Conservation (phyloP, 2,113 vertebrate species). For the Dolichallabes microphthalmus region DNA sequence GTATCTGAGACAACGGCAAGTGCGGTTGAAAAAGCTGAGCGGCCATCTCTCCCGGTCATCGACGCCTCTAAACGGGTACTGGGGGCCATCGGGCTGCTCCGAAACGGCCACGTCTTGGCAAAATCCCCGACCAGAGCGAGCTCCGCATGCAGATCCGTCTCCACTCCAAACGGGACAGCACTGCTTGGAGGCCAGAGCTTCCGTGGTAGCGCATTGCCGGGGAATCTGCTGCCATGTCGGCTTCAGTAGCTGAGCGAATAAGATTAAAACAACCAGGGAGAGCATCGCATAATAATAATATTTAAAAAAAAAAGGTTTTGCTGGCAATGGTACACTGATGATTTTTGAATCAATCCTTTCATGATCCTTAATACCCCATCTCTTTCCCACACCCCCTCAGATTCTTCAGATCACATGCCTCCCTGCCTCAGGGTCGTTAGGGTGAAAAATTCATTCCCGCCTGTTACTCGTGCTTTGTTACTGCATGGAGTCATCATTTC, state of each 20-base stretch:
- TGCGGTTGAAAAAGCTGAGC: constrained; percentile 86
- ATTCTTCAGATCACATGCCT: constrained; percentile 38
- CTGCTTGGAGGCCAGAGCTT: constrained; percentile 79
- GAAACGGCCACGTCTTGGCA: constrained; percentile 81
- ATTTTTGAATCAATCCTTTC: constrained; percentile 1
- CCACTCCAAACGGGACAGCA: constrained; percentile 88
- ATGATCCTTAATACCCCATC: not conserved
- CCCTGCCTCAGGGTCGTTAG: constrained; percentile 14
- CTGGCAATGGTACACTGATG: not conserved
- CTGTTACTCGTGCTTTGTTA: not conserved
- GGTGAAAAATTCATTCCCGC: not conserved
- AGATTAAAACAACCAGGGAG: not conserved
- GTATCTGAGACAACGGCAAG: constrained; percentile 84
- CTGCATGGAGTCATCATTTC: not conserved
- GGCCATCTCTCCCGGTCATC: constrained; percentile 95
- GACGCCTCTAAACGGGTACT: constrained; percentile 85
- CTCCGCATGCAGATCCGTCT: constrained; percentile 84
- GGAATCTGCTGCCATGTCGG: constrained; percentile 77
- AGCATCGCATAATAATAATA: constrained; percentile 1
- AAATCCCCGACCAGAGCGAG: constrained; percentile 80
- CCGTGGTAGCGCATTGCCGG: constrained; percentile 76
- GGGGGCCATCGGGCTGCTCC: constrained; percentile 79
- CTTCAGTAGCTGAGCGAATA: not conserved
- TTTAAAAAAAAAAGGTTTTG: not conserved
- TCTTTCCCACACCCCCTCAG: not conserved